Evolutionary conservation across 92 coral and sea anemone species (phyloP).

Genomic region (Porites lobata): DNA sequence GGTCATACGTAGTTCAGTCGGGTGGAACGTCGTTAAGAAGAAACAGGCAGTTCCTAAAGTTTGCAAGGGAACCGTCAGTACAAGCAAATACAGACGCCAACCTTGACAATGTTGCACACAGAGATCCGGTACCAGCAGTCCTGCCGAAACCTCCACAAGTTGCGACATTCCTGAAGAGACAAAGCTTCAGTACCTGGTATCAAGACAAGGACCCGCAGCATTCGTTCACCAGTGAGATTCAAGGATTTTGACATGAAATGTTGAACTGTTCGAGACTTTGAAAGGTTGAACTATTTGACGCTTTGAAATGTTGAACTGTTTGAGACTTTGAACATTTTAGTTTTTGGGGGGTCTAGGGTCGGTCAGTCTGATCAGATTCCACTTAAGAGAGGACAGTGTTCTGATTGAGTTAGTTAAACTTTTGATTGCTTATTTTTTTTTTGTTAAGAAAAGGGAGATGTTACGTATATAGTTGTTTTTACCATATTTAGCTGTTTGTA

Average conservation of each 20-base stretch:
- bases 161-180: background rate
- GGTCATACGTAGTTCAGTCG: constrained; percentile 38
- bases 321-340: background rate
- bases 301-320: no score
- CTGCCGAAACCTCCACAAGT: background rate
- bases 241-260: no score
- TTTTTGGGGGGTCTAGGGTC: background rate
- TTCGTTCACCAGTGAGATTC: constrained; percentile 24
- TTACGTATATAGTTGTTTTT: constrained; percentile 23
- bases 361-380: background rate
- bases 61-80: background rate
- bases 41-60: constrained; percentile 41
- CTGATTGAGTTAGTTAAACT: background rate
- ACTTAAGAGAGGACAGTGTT: background rate
- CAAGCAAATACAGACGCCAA: constrained; percentile 4
- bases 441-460: background rate
- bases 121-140: background rate
- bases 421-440: background rate
- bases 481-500: background rate
- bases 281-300: background rate
- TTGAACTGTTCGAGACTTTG: background rate
- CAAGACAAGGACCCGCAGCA: constrained; percentile 28
- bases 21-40: constrained; percentile 20
- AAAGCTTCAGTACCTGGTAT: background rate
- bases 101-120: background rate